Evolutionary conservation across 2,888 invertebrate species (phyloP).

Genomic region (Ferrisia virgata): DNA sequence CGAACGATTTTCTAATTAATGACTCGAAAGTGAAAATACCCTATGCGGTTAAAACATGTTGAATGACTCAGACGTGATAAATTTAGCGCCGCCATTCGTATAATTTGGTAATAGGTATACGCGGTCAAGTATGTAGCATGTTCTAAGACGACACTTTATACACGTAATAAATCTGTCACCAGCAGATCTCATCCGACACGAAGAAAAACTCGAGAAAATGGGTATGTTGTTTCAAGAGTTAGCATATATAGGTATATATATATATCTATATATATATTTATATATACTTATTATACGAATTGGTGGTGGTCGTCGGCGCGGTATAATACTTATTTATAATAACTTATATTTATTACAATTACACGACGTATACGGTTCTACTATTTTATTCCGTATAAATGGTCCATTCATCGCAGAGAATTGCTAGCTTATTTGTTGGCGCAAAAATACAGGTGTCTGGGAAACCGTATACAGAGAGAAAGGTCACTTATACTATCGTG

Average conservation of each 20-base stretch:
- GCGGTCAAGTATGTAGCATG: neutral
- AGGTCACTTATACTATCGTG: neutral
- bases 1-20: neutral
- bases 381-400: neutral
- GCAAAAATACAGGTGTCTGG: neutral
- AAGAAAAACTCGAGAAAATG: neutral
- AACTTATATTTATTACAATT: neutral
- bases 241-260: too few species aligned
- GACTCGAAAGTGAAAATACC: neutral
- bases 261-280: too few species aligned
- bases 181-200: neutral
- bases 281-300: too few species aligned
- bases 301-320: neutral
- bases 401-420: neutral
- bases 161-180: slow-evolving; percentile 3
- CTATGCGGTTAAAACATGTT: neutral
- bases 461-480: neutral
- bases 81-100: neutral
- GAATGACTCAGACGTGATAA: neutral
- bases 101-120: slow-evolving; percentile 29
- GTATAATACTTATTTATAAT: neutral
- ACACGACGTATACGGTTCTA: neutral
- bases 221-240: neutral
- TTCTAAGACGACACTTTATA: neutral
- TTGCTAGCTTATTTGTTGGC: neutral